phyloP scores from a whole-genome alignment of 2,797 vertebrate genomes.

The Thalassophryne amazonica region DNA sequence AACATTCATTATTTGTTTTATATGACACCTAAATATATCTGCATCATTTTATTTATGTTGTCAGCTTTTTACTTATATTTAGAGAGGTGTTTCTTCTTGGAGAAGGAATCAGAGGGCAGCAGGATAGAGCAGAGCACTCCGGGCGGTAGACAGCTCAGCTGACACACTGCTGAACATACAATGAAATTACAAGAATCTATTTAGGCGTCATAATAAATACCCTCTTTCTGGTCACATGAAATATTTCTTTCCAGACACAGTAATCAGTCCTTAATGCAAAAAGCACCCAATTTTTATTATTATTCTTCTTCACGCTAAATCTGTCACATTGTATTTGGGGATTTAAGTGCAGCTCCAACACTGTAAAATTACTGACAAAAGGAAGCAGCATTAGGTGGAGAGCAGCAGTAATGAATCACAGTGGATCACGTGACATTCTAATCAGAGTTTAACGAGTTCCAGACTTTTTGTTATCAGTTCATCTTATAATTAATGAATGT shows the following conservation, averaged over 20 bases:
- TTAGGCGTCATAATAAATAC: too few relatives aligned
- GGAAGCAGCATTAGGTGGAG: too few relatives aligned
- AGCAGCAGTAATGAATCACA: not conserved
- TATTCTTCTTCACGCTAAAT: not conserved
- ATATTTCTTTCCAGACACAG: not conserved
- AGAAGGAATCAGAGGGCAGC: too few relatives aligned
- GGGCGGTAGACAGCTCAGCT: too few relatives aligned
- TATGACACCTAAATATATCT: too few relatives aligned
- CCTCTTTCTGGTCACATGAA: constrained; percentile 30
- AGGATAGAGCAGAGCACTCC: too few relatives aligned
- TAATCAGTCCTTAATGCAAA: not conserved
- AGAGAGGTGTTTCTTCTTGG: too few relatives aligned
- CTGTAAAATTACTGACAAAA: not conserved
- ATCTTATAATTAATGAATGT: not conserved
- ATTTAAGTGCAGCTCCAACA: not conserved
- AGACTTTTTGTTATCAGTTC: not conserved
- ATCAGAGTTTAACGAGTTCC: not conserved
- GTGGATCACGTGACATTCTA: not conserved
- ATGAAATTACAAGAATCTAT: too few relatives aligned
- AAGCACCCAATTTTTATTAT: not conserved
- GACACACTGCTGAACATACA: too few relatives aligned
- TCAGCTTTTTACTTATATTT: too few relatives aligned
- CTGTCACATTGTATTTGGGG: not conserved
- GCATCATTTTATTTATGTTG: too few relatives aligned
- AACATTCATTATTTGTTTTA: too few relatives aligned